Percentiles rank a stretch among this genome's conserved stretches.
Conservation (phyloP, 2,113 vertebrate genomes). For the Semnornis frantzii region DNA sequence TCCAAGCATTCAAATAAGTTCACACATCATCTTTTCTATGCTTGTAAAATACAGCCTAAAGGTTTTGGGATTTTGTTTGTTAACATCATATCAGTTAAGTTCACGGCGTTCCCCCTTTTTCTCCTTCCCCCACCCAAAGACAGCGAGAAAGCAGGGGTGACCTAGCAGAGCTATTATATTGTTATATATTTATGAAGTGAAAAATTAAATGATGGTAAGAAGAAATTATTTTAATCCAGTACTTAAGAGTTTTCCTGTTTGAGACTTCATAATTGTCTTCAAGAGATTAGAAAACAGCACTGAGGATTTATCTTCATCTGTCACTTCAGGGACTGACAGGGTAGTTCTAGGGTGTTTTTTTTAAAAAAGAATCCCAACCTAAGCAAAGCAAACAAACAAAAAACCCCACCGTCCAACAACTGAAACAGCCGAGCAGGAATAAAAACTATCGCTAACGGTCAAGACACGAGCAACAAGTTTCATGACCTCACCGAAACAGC, state of each 20-base stretch:
- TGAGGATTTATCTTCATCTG: neutral
- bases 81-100: neutral
- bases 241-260: neutral
- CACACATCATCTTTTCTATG: neutral
- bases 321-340: neutral
- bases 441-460: fast-evolving
- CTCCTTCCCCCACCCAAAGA: neutral
- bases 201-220: neutral
- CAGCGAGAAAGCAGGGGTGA: neutral
- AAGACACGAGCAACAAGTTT: neutral
- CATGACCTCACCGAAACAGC: fast-evolving
- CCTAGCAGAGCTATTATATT: neutral
- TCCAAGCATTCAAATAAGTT: neutral
- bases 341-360: neutral
- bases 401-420: neutral
- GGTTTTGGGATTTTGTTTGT: neutral
- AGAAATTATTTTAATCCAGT: neutral
- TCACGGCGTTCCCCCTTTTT: neutral
- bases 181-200: neutral
- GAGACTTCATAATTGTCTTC: neutral
- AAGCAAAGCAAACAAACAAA: neutral
- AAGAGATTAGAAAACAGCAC: neutral
- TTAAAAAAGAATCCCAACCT: fast-evolving
- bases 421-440: neutral
- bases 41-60: neutral